Evolutionary conservation across 92 coral and sea anemone species (phyloP).

Genomic region (Bergia puertoricense): DNA sequence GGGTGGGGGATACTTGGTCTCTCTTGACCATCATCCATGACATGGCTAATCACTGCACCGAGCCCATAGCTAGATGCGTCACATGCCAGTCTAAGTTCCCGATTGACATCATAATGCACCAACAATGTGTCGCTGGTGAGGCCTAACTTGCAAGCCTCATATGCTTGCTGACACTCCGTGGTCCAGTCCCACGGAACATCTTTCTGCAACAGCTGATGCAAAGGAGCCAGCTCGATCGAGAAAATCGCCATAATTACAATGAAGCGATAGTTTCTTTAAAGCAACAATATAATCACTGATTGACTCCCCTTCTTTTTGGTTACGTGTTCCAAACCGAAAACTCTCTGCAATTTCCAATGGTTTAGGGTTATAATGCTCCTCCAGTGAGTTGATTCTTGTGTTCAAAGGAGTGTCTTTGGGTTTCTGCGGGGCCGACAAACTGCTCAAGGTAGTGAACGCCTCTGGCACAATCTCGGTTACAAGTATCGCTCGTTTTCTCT

Average conservation of each 20-base stretch:
- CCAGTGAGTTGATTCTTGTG: constrained; percentile 33
- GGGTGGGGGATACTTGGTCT: background rate
- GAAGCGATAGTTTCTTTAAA: constrained; percentile 54
- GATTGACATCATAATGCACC: too few species aligned
- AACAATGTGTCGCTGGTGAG: too few species aligned
- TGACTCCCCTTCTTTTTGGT: too few species aligned
- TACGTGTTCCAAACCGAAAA: too few species aligned
- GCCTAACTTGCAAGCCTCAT: background rate
- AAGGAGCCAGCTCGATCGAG: constrained; percentile 55
- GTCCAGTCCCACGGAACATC: constrained; percentile 1
- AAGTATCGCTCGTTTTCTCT: constrained; percentile 56
- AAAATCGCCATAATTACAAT: constrained; percentile 61
- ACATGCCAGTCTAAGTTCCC: too few species aligned
- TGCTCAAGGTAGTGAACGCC: background rate
- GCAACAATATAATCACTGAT: too few species aligned
- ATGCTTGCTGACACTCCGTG: constrained; percentile 30
- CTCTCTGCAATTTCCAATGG: too few species aligned
- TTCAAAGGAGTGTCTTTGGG: background rate
- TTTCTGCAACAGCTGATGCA: constrained; percentile 53
- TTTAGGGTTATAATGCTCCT: constrained; percentile 51
- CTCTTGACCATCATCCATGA: too few species aligned
- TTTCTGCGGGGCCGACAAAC: too few species aligned
- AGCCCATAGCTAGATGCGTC: too few species aligned
- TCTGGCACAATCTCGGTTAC: constrained; percentile 56
- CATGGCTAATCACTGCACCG: too few species aligned